A percentile compares a stretch with the other conserved stretches of the same genome.
These are phyloP conservation scores for Origma solitaria DNA, from an alignment of 2,113 vertebrate genomes.

Conservation along the genomic window DNA sequence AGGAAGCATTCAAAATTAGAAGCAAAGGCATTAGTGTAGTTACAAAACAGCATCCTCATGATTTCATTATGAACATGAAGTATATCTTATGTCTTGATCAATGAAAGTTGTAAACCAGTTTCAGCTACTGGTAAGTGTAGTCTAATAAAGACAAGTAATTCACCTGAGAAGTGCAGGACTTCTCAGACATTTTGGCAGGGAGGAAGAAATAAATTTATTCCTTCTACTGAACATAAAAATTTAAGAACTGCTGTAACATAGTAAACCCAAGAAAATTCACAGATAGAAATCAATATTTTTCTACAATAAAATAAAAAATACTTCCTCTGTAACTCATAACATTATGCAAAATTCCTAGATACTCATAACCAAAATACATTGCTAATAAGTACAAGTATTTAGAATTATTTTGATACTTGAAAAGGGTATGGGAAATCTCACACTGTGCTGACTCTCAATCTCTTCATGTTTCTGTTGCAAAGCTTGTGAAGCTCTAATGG, in stretches of 20 bases:
- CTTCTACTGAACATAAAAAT: background rate
- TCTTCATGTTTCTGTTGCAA: slow-evolving; percentile 98
- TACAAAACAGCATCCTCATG: background rate
- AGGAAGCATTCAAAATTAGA: background rate
- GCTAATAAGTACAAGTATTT: background rate
- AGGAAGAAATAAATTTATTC: background rate
- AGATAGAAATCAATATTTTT: background rate
- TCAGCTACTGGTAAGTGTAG: background rate
- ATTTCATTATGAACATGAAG: background rate
- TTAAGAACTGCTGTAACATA: background rate
- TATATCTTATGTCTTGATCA: background rate
- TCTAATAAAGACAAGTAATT: background rate
- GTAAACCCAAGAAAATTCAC: background rate
- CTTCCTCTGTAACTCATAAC: background rate
- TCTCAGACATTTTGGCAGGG: background rate
- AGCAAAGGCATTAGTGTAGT: background rate
- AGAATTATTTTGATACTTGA: background rate
- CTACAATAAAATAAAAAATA: background rate
- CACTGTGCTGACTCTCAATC: slow-evolving; percentile 98
- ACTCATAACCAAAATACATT: background rate
- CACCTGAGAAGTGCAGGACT: background rate
- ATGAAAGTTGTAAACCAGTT: background rate
- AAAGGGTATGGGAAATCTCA: slow-evolving; percentile 70
- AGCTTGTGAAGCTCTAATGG: slow-evolving; percentile 91
- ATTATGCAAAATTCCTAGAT: background rate